Percentiles rank a stretch among this genome's conserved stretches.
These are phyloP conservation scores for Botrylloides violaceus DNA, from an alignment of 23 tunicate genomes.

Conservation along the genomic window DNA sequence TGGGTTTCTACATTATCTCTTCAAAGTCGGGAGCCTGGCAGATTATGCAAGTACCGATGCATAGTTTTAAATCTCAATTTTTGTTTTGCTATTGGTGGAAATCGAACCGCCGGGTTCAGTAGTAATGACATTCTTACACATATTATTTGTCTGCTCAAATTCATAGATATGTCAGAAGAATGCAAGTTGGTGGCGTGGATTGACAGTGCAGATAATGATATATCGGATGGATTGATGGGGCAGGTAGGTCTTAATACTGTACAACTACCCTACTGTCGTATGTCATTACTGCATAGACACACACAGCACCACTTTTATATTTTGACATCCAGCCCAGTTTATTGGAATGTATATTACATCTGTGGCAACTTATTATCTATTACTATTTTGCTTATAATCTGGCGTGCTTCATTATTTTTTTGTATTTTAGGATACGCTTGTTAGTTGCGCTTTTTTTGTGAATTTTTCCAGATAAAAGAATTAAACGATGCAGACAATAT, in stretches of 20 bases:
- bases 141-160: no score
- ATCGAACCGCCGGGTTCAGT: no score
- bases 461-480: constrained; percentile 7
- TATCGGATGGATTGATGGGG: constrained; percentile 8
- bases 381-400: no score
- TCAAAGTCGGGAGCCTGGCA: no score
- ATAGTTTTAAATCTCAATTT: not conserved
- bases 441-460: no score
- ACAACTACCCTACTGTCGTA: not conserved
- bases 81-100: no score
- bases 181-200: constrained; percentile 10
- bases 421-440: no score
- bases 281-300: not conserved
- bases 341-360: not conserved
- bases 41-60: not conserved
- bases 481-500: constrained; percentile 16
- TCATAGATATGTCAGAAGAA: not conserved
- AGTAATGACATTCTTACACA: no score
- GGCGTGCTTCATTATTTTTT: no score
- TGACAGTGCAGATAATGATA: constrained; percentile 18
- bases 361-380: no score
- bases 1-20: no score
- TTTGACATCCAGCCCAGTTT: not conserved
- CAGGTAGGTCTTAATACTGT: constrained; percentile 5
- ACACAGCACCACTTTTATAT: not conserved